A percentile compares a stretch with the other conserved stretches of the same genome.
These are phyloP conservation scores for Adoxophyes honmai DNA, from an alignment of 1,140 invertebrate species.

Conservation along the genomic window DNA sequence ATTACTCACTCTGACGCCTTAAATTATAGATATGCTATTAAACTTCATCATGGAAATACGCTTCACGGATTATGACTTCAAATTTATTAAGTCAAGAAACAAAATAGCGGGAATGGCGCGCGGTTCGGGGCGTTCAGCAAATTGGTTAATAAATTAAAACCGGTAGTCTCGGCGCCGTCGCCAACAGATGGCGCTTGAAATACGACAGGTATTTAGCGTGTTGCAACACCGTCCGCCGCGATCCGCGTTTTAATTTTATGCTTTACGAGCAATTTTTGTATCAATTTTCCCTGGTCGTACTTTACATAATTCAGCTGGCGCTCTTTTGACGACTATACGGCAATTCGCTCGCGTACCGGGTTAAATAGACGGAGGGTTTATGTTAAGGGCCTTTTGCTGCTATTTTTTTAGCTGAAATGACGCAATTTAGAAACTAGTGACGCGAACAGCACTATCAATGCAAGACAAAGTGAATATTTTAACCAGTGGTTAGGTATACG, in stretches of 20 bases:
- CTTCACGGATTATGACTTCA: constrained; percentile 60
- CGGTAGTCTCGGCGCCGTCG: constrained; percentile 68
- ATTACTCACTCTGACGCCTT: constrained; percentile 1
- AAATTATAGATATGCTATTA: constrained; percentile 15
- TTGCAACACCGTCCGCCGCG: constrained; percentile 64
- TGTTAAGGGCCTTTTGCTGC: too few species aligned
- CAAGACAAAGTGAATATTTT: too few species aligned
- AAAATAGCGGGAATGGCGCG: constrained; percentile 55
- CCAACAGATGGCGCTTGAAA: constrained; percentile 70
- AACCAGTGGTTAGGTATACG: too few species aligned
- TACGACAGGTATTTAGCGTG: constrained; percentile 74
- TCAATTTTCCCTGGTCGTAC: constrained; percentile 60
- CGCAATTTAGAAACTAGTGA: too few species aligned
- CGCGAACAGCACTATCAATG: too few species aligned
- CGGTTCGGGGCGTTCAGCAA: constrained; percentile 63
- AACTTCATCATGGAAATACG: constrained; percentile 16
- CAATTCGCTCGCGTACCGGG: constrained; percentile 31
- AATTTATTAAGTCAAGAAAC: constrained; percentile 72
- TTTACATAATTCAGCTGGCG: constrained; percentile 54
- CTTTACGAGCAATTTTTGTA: constrained; percentile 72
- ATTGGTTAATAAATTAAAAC: constrained; percentile 76
- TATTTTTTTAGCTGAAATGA: too few species aligned
- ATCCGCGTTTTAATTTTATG: constrained; percentile 72
- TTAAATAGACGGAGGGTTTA: constrained; percentile 16
- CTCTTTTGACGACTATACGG: constrained; percentile 37